phyloP scores from a whole-genome alignment of 2,888 invertebrate genomes.

The Drosophila kokeensis region DNA sequence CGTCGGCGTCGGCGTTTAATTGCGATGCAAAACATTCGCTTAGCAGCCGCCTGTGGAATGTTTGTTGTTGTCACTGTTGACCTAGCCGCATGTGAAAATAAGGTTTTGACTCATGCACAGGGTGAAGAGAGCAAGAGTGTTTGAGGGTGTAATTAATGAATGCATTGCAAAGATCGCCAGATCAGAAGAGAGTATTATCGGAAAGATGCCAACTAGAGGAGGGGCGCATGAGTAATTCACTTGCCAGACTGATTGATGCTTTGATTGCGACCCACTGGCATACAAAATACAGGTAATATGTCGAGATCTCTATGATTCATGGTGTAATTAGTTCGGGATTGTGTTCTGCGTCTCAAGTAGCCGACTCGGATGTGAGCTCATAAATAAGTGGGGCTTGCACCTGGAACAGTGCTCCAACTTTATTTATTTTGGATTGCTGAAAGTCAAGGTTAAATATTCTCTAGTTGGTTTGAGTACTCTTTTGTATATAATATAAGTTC shows the following conservation, averaged over 20 bases:
- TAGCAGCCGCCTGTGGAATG: slow-evolving; percentile 42
- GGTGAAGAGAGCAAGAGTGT: not conserved
- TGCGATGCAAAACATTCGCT: slow-evolving; percentile 34
- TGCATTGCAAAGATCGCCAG: slow-evolving; percentile 34
- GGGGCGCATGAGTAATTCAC: slow-evolving; percentile 51
- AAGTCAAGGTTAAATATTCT: slow-evolving; percentile 59
- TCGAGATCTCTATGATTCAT: slow-evolving; percentile 56
- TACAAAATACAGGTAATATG: slow-evolving; percentile 29
- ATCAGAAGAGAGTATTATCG: slow-evolving; percentile 30
- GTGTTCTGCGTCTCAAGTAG: slow-evolving; percentile 43
- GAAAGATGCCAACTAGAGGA: slow-evolving; percentile 46
- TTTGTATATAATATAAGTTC: not conserved
- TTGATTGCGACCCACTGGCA: slow-evolving; percentile 59
- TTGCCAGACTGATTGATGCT: slow-evolving; percentile 64
- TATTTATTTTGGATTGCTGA: slow-evolving; percentile 31
- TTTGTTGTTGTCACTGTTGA: slow-evolving; percentile 62
- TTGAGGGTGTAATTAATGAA: slow-evolving; percentile 29
- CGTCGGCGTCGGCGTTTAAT: slow-evolving; percentile 23
- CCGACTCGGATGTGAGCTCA: slow-evolving; percentile 72
- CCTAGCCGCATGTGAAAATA: slow-evolving; percentile 70
- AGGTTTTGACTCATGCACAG: slow-evolving; percentile 53
- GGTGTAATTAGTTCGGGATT: slow-evolving; percentile 65
- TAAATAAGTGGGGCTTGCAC: slow-evolving; percentile 49
- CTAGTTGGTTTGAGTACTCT: slow-evolving; percentile 13
- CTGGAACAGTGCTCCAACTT: slow-evolving; percentile 2